phyloP scores from a whole-genome alignment of 2,888 invertebrate species.

The Siphlonurus alternatus region DNA sequence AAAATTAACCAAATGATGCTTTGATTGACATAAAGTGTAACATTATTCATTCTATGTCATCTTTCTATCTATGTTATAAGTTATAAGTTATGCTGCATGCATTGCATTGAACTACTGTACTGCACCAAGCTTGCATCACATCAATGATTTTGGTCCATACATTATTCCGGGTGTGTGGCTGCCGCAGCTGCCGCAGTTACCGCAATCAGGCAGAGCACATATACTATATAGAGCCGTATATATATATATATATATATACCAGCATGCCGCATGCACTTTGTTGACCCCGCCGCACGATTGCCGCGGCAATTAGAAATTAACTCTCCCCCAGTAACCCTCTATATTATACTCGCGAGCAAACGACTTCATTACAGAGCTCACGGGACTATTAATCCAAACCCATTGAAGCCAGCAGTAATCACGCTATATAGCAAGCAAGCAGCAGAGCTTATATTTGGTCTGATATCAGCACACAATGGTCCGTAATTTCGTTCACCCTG shows the following conservation, averaged over 20 bases:
- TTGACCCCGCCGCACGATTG: neutral
- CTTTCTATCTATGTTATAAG: no score
- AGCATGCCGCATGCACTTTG: neutral
- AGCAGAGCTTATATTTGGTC: no score
- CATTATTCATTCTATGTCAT: no score
- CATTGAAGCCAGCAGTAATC: neutral
- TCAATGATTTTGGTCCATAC: no score
- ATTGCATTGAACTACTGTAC: no score
- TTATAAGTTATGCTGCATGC: no score
- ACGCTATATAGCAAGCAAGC: no score
- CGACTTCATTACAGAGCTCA: constrained; percentile 1
- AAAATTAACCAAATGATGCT: no score
- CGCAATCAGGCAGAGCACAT: neutral
- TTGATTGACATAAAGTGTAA: no score
- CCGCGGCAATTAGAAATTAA: constrained; percentile 1
- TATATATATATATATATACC: neutral
- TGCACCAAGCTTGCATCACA: no score
- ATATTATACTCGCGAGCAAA: neutral
- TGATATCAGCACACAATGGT: no score
- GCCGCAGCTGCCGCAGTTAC: no score
- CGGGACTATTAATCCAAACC: neutral
- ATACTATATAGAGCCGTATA: neutral
- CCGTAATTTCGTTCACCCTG: neutral
- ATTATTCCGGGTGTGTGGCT: neutral
- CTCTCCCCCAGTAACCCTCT: neutral